Base-by-base conservation (phyloP, 2,113 vertebrate species). In the Brachirus orientalis region DNA sequence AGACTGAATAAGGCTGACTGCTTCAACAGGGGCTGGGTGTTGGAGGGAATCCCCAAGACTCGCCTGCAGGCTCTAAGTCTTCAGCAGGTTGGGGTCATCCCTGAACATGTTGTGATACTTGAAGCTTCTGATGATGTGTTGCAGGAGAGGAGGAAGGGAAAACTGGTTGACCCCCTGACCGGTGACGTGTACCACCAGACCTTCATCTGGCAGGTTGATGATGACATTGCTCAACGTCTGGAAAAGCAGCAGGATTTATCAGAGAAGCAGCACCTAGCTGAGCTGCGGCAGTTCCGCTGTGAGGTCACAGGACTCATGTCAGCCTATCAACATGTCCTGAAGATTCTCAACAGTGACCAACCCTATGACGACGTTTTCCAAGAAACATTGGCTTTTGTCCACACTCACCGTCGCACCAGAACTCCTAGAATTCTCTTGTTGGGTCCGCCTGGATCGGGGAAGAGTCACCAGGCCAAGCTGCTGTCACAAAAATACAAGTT, bases 101-200 rank as follows among this genome's bases (percentile, higher is more conserved):
- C 97, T 8, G 89, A 93, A 46, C 96, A 98, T 0, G 93, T 96
- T 37, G 97, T 98, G 43, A 67, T 95, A 68, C 88, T 99, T 20
- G 93, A 92, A 12, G 96, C 95, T 20, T 86, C 95, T 1, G 95
- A 97, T 61, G 90, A 83, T 0, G 93, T 96, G 47, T 75, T 98
- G 82, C 87, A 94, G 22, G 94, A 96, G 86, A 92, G 97, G 71
- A 94, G 87, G 51, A 59, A 72, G 37, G 96, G 96, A 14, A 95
- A 95, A 77, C 90, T 95, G 79, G 55, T 96, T 0, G 96, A 98
- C 80, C 85, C 90, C 0, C 10, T 83, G 11, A 97, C 95, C 0
- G 92, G 93, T 94, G 96, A 96, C 55, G 88, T 96, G 46, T 98
- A 96, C 83, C 96, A 97, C 16, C 87, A 91, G 0, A 95, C 94